Base-by-base conservation (phyloP, 1,140 invertebrate species). In the Calephelis nemesis region DNA sequence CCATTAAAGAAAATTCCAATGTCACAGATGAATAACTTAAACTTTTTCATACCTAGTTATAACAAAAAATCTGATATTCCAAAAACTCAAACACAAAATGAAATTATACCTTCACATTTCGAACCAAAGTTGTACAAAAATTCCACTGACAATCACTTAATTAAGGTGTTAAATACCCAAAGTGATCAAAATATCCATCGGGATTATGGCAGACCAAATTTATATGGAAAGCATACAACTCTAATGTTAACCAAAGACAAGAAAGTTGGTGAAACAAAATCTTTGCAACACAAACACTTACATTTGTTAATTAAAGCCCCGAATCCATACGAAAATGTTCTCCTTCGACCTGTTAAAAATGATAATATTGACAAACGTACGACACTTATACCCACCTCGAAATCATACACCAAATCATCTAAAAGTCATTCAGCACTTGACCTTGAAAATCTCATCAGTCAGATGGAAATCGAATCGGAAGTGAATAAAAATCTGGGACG, bases 401-500 rank as follows among this genome's bases (percentile, higher is more conserved):
- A 76, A 52, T 19, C 49, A 2, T 58, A 65, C 68, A 68, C 74
- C 60, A 76, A 65, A 66, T 65, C 76, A 63, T 54, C 62, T 45
- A 87, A 84, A 81, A 72, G 73, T 30, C 85, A 85, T 67, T 84
- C 86, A 40, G 70, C 86, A 30, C 78, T 87, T 73, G 83, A 87
- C 66, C 71, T 88, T 69, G 88, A 91, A 67, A 79, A 85, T 74
- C 72, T 91, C 64, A 73, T 91, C 48, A 85, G 79, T 64, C 84
- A 89, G 68, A 84, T 90, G 87, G 87, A 91, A 77, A 76, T 88
- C 68, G 81, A 88, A 67, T 83, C 86, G 30, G 88, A 90, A 75
- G 85, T 85, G 40, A 90, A 87, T 81, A 85, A 81, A 77, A 88
- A 91, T 73, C 80, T 88, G 68, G 88, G 82, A 85, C 77, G 87